Conservation (phyloP, 2,797 vertebrate species). For the Labeo calbasu region DNA sequence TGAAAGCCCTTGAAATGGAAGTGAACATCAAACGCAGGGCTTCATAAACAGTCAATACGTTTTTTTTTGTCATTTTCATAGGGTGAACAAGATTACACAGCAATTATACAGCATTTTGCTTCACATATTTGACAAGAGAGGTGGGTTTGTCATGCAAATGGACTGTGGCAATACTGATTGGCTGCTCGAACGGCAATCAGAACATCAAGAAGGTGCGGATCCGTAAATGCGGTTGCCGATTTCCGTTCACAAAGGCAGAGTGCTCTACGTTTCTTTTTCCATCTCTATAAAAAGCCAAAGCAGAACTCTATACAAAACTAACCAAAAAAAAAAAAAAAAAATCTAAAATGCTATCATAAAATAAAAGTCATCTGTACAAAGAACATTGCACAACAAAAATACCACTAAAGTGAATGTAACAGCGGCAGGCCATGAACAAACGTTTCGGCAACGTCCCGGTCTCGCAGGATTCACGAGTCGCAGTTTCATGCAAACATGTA, state of each 20-base stretch:
- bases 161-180: constrained; percentile 36
- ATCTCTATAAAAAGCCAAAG: constrained; percentile 31
- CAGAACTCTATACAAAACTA: constrained; percentile 35
- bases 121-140: constrained; percentile 32
- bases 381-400: constrained; percentile 42
- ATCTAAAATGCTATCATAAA: constrained; percentile 48
- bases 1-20: background rate
- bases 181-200: background rate
- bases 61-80: constrained; percentile 11
- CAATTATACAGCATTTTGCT: constrained; percentile 46
- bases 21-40: constrained; percentile 29
- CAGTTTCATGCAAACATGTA: constrained; percentile 19
- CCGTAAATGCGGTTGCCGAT: constrained; percentile 20
- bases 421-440: background rate
- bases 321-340: constrained; percentile 2
- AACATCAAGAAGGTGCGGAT: constrained; percentile 32
- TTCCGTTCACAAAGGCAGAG: constrained; percentile 34
- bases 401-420: constrained; percentile 28
- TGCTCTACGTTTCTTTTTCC: background rate
- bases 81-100: constrained; percentile 42
- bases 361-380: constrained; percentile 52
- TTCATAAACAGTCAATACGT: constrained; percentile 21
- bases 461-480: background rate
- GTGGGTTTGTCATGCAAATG: constrained; percentile 52
- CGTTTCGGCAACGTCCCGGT: background rate